Percentiles rank a stretch among this genome's conserved stretches.
These are phyloP conservation scores for Gorsachius goisagi DNA, from an alignment of 2,113 vertebrate species.

Conservation along the genomic window DNA sequence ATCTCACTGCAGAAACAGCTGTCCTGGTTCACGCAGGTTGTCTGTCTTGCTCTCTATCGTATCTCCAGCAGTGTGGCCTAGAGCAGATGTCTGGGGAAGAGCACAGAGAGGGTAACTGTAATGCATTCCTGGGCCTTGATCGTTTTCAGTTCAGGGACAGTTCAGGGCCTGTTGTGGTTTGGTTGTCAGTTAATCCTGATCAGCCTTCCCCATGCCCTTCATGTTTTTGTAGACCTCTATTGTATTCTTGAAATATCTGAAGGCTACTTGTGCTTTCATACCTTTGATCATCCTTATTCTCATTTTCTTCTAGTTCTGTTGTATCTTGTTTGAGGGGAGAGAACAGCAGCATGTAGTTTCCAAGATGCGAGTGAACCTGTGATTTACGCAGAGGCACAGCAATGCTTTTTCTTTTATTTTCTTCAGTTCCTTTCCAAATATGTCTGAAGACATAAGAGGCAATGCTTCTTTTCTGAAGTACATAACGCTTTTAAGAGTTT, in stretches of 20 bases:
- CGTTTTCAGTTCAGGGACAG: neutral
- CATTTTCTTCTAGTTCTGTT: neutral
- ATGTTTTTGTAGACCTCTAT: neutral
- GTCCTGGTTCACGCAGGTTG: neutral
- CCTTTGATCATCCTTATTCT: neutral
- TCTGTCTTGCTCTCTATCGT: accelerated
- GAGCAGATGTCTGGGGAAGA: neutral
- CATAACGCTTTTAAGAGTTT: neutral
- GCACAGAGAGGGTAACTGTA: neutral
- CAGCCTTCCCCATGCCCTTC: neutral
- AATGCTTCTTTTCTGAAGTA: neutral
- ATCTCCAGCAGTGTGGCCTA: neutral
- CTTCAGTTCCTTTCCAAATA: neutral
- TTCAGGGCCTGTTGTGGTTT: neutral
- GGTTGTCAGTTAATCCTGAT: neutral
- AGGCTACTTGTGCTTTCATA: neutral
- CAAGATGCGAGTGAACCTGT: neutral
- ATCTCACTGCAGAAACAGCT: neutral
- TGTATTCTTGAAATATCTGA: neutral
- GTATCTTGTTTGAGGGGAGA: neutral
- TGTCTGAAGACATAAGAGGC: neutral
- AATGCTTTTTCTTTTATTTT: neutral
- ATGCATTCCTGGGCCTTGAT: neutral
- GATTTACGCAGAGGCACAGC: neutral
- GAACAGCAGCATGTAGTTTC: neutral